Conservation (phyloP, 2,113 vertebrate species). For the Callaeas wilsoni region DNA sequence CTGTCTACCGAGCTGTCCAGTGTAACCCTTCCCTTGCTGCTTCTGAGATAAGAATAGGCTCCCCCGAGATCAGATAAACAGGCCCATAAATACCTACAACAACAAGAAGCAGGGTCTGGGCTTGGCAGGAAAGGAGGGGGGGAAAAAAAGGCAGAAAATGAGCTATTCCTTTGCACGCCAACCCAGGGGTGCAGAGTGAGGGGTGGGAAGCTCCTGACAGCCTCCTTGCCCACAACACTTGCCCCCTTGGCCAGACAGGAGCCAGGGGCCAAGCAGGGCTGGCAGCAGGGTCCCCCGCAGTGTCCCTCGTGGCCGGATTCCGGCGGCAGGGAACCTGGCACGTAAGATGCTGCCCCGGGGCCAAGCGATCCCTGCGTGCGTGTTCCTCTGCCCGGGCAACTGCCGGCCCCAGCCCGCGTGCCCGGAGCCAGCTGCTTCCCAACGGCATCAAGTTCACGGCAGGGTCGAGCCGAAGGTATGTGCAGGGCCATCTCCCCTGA, state of each 20-base stretch:
- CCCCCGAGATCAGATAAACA: slow-evolving; percentile 76
- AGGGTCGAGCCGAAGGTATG: neutral
- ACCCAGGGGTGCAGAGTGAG: neutral
- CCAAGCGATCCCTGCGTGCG: neutral
- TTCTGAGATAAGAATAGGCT: slow-evolving; percentile 71
- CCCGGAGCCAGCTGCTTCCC: neutral
- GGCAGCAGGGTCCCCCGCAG: neutral
- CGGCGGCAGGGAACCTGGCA: neutral
- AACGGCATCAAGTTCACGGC: slow-evolving; percentile 13
- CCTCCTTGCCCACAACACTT: neutral
- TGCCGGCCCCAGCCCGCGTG: neutral
- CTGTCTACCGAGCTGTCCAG: slow-evolving; percentile 67
- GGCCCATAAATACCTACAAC: slow-evolving; percentile 71
- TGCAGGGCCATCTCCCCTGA: neutral
- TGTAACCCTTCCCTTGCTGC: slow-evolving; percentile 70
- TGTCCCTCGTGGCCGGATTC: neutral
- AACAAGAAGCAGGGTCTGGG: slow-evolving; percentile 48
- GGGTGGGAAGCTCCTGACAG: fast-evolving
- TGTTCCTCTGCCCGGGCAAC: neutral
- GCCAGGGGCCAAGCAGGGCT: neutral
- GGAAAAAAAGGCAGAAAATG: fast-evolving
- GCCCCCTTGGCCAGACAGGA: neutral
- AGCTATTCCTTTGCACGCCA: neutral
- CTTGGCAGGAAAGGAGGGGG: neutral
- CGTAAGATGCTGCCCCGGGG: slow-evolving; percentile 5